Percentiles rank a stretch among this genome's conserved stretches.
These are phyloP conservation scores for Papilio gigon DNA, from an alignment of 2,888 invertebrate species.

Conservation along the genomic window DNA sequence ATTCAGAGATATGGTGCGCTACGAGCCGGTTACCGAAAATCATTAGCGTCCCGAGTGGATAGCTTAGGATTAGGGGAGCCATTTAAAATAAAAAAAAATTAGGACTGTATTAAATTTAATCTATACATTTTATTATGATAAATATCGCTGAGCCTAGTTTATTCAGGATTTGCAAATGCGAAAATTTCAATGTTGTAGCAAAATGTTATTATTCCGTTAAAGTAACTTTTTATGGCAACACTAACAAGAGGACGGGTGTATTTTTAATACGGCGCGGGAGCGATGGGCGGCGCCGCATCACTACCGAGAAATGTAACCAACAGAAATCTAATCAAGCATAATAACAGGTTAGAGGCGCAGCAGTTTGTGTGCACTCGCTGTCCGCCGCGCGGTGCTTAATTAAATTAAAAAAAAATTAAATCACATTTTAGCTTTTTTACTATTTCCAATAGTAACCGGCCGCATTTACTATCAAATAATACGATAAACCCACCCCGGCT, in stretches of 20 bases:
- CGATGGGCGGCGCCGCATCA: constrained; percentile 79
- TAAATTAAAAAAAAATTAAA: too few relatives aligned
- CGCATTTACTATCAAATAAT: constrained; percentile 45
- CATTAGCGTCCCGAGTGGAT: constrained; percentile 78
- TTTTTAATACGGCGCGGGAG: constrained; percentile 80
- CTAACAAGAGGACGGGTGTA: constrained; percentile 70
- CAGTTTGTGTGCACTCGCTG: constrained; percentile 78
- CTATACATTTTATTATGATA: not conserved
- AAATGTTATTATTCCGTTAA: constrained; percentile 26
- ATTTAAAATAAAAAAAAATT: constrained; percentile 8
- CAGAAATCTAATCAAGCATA: constrained; percentile 82
- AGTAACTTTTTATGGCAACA: constrained; percentile 36
- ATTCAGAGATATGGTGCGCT: constrained; percentile 76
- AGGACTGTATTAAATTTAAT: constrained; percentile 14
- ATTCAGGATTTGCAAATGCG: not conserved
- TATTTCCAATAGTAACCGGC: constrained; percentile 54
- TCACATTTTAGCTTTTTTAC: constrained; percentile 74
- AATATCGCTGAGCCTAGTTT: not conserved
- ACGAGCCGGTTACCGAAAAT: constrained; percentile 81
- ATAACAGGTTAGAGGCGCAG: constrained; percentile 79
- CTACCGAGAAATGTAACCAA: constrained; percentile 83
- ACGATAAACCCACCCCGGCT: constrained; percentile 41
- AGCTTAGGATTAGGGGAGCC: constrained; percentile 53
- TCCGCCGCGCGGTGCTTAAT: constrained; percentile 78
- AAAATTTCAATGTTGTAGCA: not conserved